Percentiles rank a stretch among this genome's conserved stretches.
Conservation (phyloP, 2,113 vertebrate genomes). For the Chunga burmeisteri region DNA sequence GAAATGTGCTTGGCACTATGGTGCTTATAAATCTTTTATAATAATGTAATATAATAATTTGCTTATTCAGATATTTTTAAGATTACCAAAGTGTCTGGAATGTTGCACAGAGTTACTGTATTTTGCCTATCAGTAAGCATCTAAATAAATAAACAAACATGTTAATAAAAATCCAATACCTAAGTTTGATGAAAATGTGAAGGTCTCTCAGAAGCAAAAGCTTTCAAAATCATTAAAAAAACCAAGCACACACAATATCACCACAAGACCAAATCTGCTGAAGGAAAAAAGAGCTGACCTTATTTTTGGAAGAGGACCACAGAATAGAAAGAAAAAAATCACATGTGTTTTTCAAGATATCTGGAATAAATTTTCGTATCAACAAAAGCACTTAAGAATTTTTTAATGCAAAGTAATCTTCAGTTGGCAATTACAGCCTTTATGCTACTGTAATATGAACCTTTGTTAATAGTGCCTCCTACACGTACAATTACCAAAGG, state of each 20-base stretch:
- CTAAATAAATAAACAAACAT: not conserved
- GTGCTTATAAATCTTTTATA: not conserved
- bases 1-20: not conserved
- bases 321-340: not conserved
- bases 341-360: not conserved
- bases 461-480: slow-evolving; percentile 43
- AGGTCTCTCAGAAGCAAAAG: not conserved
- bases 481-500: slow-evolving; percentile 22
- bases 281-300: not conserved
- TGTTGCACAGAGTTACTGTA: not conserved
- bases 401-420: slow-evolving; percentile 24
- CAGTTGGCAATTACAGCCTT: slow-evolving; percentile 42
- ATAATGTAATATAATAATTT: not conserved
- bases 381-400: slow-evolving; percentile 42
- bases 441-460: slow-evolving; percentile 3
- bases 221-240: not conserved
- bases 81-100: not conserved
- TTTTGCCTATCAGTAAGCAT: not conserved
- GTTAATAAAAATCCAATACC: not conserved
- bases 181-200: not conserved
- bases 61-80: not conserved
- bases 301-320: not conserved
- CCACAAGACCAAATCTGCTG: not conserved
- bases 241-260: not conserved
- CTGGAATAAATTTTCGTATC: slow-evolving; percentile 31